Percentiles rank a stretch among this genome's conserved stretches.
Conservation (phyloP, 2,888 invertebrate species). For the Mesoligia furuncula region DNA sequence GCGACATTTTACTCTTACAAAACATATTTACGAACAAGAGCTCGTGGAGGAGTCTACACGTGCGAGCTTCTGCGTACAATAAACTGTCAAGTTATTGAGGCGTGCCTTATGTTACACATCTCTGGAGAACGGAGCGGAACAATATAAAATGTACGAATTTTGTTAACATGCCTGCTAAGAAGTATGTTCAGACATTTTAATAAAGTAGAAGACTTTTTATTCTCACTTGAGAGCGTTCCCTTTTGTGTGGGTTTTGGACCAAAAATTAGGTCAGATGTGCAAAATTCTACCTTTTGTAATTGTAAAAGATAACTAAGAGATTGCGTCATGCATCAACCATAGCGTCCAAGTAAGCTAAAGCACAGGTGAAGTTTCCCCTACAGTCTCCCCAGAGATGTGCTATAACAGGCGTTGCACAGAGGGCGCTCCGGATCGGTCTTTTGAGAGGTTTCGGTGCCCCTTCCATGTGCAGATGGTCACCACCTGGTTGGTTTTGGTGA, state of each 20-base stretch:
- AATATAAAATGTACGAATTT: slow-evolving; percentile 30
- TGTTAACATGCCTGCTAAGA: slow-evolving; percentile 7
- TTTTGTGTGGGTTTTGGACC: not conserved
- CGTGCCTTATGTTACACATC: slow-evolving; percentile 36
- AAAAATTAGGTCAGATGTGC: not conserved
- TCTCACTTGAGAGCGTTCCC: not conserved
- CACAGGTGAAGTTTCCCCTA: too few species aligned
- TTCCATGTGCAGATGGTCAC: too few species aligned
- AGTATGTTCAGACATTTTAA: not conserved
- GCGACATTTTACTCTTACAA: slow-evolving; percentile 15
- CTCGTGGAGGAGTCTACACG: slow-evolving; percentile 8
- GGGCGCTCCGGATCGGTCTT: too few species aligned
- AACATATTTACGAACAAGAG: slow-evolving; percentile 31
- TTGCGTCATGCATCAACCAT: not conserved
- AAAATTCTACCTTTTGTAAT: not conserved
- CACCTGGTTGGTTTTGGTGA: too few species aligned
- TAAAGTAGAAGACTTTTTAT: not conserved
- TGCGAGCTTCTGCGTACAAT: slow-evolving; percentile 34
- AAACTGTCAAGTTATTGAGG: slow-evolving; percentile 52
- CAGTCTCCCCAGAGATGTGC: too few species aligned
- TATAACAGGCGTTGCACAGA: too few species aligned
- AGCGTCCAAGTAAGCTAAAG: not conserved
- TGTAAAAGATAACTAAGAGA: not conserved
- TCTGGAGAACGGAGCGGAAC: slow-evolving; percentile 7
- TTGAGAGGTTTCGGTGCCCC: too few species aligned